These are phyloP conservation scores for Erebia ligea DNA, from an alignment of 2,888 invertebrate genomes.

Conservation along the genomic window DNA sequence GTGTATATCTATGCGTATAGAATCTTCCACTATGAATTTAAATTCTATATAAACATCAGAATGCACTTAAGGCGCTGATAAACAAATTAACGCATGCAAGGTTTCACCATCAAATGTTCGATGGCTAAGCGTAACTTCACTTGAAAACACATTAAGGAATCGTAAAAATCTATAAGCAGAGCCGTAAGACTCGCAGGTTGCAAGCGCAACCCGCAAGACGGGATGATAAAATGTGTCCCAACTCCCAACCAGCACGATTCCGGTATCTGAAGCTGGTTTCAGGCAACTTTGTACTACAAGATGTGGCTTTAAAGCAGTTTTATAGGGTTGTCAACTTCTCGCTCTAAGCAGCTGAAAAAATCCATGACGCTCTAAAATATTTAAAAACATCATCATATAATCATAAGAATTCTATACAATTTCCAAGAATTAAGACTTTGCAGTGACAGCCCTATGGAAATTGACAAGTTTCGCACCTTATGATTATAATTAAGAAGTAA, in stretches of 20 bases:
- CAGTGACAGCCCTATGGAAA: conserved; percentile 1
- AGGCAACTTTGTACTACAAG: conserved; percentile 27
- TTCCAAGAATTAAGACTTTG: not conserved
- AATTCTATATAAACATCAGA: too few relatives aligned
- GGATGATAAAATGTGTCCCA: not conserved
- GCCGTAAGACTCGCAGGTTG: not conserved
- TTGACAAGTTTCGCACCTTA: not conserved
- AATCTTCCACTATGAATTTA: too few relatives aligned
- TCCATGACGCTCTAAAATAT: not conserved
- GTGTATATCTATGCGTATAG: too few relatives aligned
- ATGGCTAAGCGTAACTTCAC: not conserved
- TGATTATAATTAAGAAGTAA: conserved; percentile 19
- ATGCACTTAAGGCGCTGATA: conserved; percentile 4
- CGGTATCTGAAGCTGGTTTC: conserved; percentile 27
- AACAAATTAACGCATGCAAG: conserved; percentile 4
- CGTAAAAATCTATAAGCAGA: conserved; percentile 3
- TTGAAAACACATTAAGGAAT: conserved; percentile 9
- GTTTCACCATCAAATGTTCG: conserved; percentile 10
- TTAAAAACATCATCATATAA: not conserved
- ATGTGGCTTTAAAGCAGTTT: not conserved
- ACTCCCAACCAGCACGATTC: conserved; percentile 25
- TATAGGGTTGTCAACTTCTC: conserved; percentile 4
- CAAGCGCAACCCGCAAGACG: conserved; percentile 5
- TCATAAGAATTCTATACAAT: not conserved
- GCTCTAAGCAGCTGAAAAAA: not conserved